Evolutionary conservation across 2,797 vertebrate species (phyloP).

Genomic region (Falco peregrinus): DNA sequence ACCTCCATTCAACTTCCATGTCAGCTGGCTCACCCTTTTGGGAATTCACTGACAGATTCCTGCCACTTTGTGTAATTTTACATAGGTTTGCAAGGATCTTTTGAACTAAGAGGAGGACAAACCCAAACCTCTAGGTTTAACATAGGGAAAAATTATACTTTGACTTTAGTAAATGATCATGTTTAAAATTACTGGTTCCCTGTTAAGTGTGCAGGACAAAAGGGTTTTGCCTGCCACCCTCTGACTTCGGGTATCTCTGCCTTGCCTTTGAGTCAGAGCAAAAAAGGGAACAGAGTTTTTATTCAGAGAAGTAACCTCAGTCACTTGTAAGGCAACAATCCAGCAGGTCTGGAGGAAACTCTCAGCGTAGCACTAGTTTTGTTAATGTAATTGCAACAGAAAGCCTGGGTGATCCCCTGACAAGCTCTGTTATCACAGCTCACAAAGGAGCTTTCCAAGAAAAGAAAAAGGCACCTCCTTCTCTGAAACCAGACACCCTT

Average conservation of each 20-base stretch:
- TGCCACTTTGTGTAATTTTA: not conserved
- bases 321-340: not conserved
- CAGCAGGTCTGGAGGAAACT: not conserved
- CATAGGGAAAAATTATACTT: not conserved
- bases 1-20: fast-evolving
- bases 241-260: not conserved
- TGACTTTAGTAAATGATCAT: not conserved
- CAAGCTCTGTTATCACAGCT: not conserved
- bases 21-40: not conserved
- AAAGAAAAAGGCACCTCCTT: fast-evolving
- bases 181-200: not conserved
- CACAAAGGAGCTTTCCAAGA: not conserved
- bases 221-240: not conserved
- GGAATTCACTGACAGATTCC: fast-evolving
- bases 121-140: not conserved
- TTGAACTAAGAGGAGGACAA: not conserved
- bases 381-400: not conserved
- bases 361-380: not conserved
- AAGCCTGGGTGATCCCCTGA: not conserved
- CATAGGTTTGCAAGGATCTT: not conserved
- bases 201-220: too few relatives aligned
- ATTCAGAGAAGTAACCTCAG: not conserved
- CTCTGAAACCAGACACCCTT: not conserved
- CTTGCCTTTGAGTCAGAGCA: not conserved
- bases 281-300: not conserved